These are phyloP conservation scores for Apotomis betuletana DNA, from an alignment of 2,888 invertebrate genomes.

Conservation along the genomic window DNA sequence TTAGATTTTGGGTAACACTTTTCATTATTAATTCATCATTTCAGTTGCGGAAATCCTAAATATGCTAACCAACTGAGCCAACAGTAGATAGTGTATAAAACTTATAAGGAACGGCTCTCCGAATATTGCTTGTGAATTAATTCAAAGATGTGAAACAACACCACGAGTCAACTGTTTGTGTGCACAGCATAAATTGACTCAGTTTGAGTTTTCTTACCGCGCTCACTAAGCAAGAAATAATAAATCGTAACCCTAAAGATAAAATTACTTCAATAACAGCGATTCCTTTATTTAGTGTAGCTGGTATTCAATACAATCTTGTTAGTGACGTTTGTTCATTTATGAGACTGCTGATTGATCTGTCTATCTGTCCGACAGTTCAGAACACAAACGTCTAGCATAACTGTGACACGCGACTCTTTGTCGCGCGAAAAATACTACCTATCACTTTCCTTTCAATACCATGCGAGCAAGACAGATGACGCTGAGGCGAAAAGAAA, in stretches of 20 bases:
- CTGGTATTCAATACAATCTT: no score
- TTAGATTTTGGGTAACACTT: no score
- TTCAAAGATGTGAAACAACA: slow-evolving; percentile 1
- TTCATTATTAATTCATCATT: no score
- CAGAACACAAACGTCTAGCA: no score
- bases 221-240: neutral
- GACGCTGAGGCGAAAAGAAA: no score
- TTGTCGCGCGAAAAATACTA: no score
- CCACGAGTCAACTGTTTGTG: neutral
- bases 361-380: no score
- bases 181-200: neutral
- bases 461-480: no score
- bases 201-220: neutral
- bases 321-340: neutral
- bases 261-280: neutral
- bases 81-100: neutral
- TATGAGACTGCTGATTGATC: no score
- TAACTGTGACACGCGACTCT: no score
- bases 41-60: neutral
- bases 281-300: neutral
- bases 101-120: neutral
- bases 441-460: no score
- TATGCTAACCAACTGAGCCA: neutral
- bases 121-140: neutral
- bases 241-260: neutral